phyloP scores from a whole-genome alignment of 2,888 invertebrate species.

The Gryllus longicercus region DNA sequence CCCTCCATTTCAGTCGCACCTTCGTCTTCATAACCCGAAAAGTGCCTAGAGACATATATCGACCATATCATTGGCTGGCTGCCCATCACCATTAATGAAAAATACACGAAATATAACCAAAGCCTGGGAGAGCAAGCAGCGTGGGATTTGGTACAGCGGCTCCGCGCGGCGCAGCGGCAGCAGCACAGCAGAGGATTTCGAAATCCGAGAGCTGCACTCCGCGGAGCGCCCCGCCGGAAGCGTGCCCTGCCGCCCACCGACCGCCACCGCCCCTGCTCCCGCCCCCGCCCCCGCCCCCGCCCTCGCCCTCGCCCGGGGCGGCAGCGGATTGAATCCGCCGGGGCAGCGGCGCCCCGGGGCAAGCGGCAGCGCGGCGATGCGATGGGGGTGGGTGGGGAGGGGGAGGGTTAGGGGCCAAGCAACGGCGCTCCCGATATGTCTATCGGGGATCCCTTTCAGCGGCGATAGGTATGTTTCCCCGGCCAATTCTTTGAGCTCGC shows the following conservation, averaged over 20 bases:
- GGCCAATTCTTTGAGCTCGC: background rate
- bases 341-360: background rate
- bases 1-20: too few relatives aligned
- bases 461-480: conserved; percentile 4
- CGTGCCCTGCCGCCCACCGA: background rate
- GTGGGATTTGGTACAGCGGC: too few relatives aligned
- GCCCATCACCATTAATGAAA: too few relatives aligned
- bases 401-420: background rate
- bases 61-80: too few relatives aligned
- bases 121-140: too few relatives aligned
- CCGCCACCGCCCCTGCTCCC: background rate
- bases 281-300: background rate
- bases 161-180: too few relatives aligned
- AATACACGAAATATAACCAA: too few relatives aligned
- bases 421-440: background rate
- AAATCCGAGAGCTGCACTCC: too few relatives aligned
- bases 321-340: background rate
- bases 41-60: too few relatives aligned
- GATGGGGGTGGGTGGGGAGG: background rate
- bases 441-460: conserved; percentile 17
- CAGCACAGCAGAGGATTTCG: too few relatives aligned
- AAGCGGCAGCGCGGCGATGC: too few relatives aligned
- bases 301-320: background rate
- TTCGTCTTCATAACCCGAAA: too few relatives aligned
- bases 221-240: background rate